Percentiles rank a stretch among this genome's conserved stretches.
Conservation (phyloP, 2,113 vertebrate genomes). For the Notothenia coriiceps region DNA sequence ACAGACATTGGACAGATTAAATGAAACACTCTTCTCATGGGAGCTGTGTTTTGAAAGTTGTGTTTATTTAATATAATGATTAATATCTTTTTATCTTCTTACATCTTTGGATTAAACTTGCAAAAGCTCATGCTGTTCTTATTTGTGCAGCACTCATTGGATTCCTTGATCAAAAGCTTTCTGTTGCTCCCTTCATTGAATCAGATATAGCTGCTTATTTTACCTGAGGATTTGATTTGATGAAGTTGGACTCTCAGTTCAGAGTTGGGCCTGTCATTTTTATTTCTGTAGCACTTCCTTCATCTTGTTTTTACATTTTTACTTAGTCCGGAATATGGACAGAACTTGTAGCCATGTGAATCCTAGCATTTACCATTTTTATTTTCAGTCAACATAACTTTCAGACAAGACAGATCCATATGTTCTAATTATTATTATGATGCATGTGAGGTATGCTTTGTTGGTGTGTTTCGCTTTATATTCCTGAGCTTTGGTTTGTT, state of each 20-base stretch:
- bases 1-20: background rate
- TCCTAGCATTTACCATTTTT: conserved; percentile 41
- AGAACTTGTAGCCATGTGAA: conserved; percentile 49
- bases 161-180: conserved; percentile 31
- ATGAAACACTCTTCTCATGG: background rate
- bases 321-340: conserved; percentile 40
- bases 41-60: background rate
- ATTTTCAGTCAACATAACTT: conserved; percentile 63
- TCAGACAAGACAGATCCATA: conserved; percentile 5
- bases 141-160: conserved; percentile 10
- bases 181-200: conserved; percentile 40
- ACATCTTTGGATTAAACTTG: background rate
- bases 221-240: conserved; percentile 49
- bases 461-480: conserved; percentile 11
- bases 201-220: conserved; percentile 51
- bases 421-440: background rate
- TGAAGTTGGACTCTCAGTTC: conserved; percentile 30
- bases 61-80: background rate
- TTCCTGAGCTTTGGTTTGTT: conserved; percentile 29
- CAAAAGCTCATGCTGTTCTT: background rate
- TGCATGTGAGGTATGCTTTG: conserved; percentile 31
- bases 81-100: background rate
- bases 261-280: conserved; percentile 57
- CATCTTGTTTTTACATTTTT: conserved; percentile 25
- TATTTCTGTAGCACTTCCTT: conserved; percentile 73